Evolutionary conservation across 2,113 vertebrate species (phyloP), one percentile per base, ranked within the genome.

Genomic region (Terrapene triunguis): DNA sequence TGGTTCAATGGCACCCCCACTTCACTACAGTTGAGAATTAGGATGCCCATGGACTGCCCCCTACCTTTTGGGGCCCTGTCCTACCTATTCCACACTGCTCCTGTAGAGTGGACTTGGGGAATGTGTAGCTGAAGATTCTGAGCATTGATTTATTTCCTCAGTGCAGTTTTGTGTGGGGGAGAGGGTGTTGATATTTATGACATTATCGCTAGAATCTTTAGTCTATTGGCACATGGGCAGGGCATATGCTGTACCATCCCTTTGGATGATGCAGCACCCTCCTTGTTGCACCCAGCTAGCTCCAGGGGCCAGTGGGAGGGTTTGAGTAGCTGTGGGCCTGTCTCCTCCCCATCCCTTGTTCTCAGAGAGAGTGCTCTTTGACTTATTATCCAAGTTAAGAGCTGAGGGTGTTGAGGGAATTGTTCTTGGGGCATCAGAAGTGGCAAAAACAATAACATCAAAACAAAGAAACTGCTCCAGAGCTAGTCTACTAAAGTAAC

Each of bases 61-160:
- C 38, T 42, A 32, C 1, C 12, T 79, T 82, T 51, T 6, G 62
- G 84, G 78, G 12, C 0, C 0, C 2, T 8, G 12, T 59, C 44
- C 76, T 51, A 0, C 16, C 50, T 13, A 42, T 2, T 85, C 82
- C 51, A 16, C 47, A 0, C 6, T 29, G 47, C 1, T 85, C 47
- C n/a, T 8, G 0, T 17, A 24, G 44, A 0, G 38, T 54, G 5
- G 29, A 24, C 69, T 11, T 4, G 16, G 6, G 6, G 35, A 13
- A 83, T 35, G 25, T 35, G 0, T 17, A 27, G 44, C 65, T 44
- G n/a, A 22, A 53, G 44, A 72, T 35, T 42, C 5, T 17, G 38
- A 17, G 10, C 35, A 19, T 19, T 59, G 27, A 59, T 59, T 27
- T 47, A 3, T 42, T 51, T 27, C 27, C 19, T 79, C 72, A 32